phyloP scores from a whole-genome alignment of 2,888 invertebrate species.

The Lumbricus terrestris region DNA sequence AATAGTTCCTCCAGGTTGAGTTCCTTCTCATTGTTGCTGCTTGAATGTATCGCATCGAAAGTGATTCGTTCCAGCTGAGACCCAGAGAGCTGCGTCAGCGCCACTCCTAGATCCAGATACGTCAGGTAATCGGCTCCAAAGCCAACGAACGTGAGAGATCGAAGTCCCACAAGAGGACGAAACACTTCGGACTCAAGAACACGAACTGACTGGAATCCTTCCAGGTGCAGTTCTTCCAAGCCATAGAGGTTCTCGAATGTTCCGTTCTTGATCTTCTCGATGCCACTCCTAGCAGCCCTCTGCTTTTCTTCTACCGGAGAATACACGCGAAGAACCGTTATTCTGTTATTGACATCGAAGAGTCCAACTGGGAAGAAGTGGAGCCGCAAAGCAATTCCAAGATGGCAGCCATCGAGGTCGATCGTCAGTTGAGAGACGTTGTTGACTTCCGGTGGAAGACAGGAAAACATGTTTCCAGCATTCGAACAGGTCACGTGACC shows the following conservation, averaged over 20 bases:
- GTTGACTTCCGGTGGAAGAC: background rate
- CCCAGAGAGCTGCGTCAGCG: background rate
- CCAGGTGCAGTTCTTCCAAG: background rate
- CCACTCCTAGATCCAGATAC: background rate
- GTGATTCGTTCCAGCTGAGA: background rate
- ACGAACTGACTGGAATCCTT: background rate
- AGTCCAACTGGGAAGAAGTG: background rate
- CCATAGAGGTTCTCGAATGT: background rate
- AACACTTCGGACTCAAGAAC: background rate
- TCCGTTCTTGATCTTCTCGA: background rate
- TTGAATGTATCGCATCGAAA: background rate
- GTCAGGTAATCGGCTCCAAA: background rate
- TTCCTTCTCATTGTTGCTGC: background rate
- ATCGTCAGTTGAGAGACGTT: background rate
- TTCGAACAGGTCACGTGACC: background rate
- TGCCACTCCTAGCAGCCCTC: background rate
- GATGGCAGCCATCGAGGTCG: background rate
- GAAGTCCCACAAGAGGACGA: background rate
- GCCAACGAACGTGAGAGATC: background rate
- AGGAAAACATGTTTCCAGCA: background rate
- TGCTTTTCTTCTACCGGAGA: background rate
- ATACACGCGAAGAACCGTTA: background rate
- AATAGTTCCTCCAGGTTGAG: background rate
- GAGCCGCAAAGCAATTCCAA: background rate
- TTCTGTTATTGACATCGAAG: background rate